Evolutionary conservation across 2,888 invertebrate species (phyloP), one percentile per base, ranked within the genome.

Genomic region (Drosophila nr. perissopoda): DNA sequence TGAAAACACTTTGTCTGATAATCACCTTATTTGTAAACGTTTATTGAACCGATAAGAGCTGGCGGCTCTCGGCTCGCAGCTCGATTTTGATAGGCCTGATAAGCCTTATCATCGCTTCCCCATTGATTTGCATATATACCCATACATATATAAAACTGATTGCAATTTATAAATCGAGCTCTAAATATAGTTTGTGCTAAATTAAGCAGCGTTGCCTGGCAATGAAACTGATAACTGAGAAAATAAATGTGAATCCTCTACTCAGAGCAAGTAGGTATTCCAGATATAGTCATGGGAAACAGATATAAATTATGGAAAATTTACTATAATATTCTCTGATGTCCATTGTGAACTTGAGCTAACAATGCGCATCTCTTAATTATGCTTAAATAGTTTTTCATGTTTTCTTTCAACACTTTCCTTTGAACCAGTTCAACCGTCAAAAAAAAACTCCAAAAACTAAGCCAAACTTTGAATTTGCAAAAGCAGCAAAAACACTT

Each of bases 41-140:
- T 76, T 80, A 62, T 83, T 83, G 81, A 83, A 85, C 83, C 66
- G 83, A 63, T 58, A 54, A 52, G 21, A 8, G 13, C 21, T 69
- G 2, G 36, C 54, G 54, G 11, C 18, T 69, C 18, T 18, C 54
- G 52, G 13, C 21, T n/a, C 25, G 6, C 49, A 49, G 49, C 53
- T 34, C 40, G 25, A 18, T 52, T 38, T 54, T 61, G 49, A 69
- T 51, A 56, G 33, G 29, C 48, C 16, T 69, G 76, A 80, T 78
- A 78, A 70, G 51, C 54, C 21, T 13, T 54, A 25, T 33, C 27
- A 49, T 10, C 18, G 10, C 13, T 60, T 31, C 42, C 8, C 25
- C 3, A 34, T 27, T 48, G 21, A 51, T 63, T 45, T 59, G 33
- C 10, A 52, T 56, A 48, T 16, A 49, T 38, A 18, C 0, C 25